phyloP scores from a whole-genome alignment of 2,113 vertebrate genomes.

The Poeciliopsis prolifica region DNA sequence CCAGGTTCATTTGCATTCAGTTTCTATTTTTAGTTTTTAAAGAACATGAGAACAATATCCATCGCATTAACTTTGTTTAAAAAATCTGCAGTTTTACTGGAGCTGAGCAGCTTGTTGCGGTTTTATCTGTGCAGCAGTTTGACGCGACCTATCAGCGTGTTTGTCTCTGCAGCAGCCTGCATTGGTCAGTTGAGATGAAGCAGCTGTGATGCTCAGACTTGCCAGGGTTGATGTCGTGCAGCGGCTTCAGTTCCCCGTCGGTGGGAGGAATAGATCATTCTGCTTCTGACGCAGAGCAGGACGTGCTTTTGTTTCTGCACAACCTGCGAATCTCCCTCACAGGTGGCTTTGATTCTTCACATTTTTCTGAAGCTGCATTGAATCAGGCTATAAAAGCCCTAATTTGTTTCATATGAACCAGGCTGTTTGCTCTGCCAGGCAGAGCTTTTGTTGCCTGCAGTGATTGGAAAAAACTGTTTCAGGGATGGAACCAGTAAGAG shows the following conservation, averaged over 20 bases:
- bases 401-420: conserved; percentile 48
- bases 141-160: background rate
- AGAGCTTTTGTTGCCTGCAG: conserved; percentile 3
- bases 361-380: conserved; percentile 17
- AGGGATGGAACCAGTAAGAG: conserved; percentile 8
- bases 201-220: background rate
- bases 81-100: background rate
- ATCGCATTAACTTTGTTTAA: background rate
- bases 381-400: conserved; percentile 43
- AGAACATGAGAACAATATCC: background rate
- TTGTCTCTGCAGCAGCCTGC: background rate
- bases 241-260: background rate
- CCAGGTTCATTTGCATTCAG: background rate
- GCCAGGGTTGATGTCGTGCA: background rate
- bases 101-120: background rate
- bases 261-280: conserved; percentile 23
- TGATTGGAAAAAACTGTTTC: background rate
- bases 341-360: conserved; percentile 55
- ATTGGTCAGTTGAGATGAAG: background rate
- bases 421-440: conserved; percentile 8
- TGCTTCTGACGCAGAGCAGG: conserved; percentile 15
- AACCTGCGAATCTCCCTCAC: conserved; percentile 5
- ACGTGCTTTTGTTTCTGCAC: conserved; percentile 18
- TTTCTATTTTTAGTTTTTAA: background rate
- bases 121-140: background rate